These are phyloP conservation scores for Lasioglossum marginatum DNA, from an alignment of 2,888 invertebrate genomes.

Conservation along the genomic window DNA sequence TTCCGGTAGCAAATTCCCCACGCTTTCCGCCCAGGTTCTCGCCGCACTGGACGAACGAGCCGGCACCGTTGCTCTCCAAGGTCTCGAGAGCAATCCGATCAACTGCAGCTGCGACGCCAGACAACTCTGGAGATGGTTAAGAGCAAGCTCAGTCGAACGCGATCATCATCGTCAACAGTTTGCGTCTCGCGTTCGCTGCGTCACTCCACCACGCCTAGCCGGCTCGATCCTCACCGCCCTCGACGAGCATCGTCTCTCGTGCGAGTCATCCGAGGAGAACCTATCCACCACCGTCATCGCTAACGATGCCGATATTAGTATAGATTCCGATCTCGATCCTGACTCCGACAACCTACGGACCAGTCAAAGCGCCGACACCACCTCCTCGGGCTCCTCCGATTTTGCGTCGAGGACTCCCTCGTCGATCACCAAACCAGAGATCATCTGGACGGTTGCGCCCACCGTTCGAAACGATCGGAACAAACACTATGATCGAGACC, in stretches of 20 bases:
- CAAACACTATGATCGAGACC: conserved; percentile 86
- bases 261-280: conserved; percentile 79
- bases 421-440: conserved; percentile 91
- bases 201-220: conserved; percentile 89
- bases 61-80: conserved; percentile 90
- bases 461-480: conserved; percentile 87
- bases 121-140: conserved; percentile 92
- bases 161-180: conserved; percentile 76
- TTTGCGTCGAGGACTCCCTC: conserved; percentile 84
- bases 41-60: conserved; percentile 93
- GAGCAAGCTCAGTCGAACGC: conserved; percentile 80
- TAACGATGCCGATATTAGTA: neutral
- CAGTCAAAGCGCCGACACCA: neutral
- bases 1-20: conserved; percentile 91
- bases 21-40: conserved; percentile 91
- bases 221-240: conserved; percentile 90
- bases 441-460: conserved; percentile 95
- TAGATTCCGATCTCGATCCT: neutral
- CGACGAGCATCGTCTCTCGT: conserved; percentile 92
- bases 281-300: neutral
- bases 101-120: conserved; percentile 94
- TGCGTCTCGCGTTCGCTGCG: conserved; percentile 85
- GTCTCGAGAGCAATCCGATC: conserved; percentile 92
- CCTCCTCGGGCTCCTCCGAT: neutral
- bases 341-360: neutral